Evolutionary conservation across 2,113 vertebrate species (phyloP), one percentile per base, ranked within the genome.

Genomic region (Felis chaus): DNA sequence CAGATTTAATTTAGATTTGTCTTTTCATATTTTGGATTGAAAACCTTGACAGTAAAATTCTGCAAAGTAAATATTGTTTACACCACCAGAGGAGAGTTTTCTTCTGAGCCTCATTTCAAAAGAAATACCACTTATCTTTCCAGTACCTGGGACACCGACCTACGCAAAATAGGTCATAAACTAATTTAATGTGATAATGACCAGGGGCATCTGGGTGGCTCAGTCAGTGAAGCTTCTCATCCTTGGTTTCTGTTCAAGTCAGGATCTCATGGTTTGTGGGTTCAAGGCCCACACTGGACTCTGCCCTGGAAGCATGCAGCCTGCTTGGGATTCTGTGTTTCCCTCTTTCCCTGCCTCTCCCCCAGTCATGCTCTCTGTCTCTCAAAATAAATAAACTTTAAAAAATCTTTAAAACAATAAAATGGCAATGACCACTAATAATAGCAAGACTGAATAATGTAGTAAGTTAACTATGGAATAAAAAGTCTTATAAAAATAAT

Each of bases 1-100:
- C 39, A 96, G 83, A 97, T 96, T 97, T 97, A 96, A 97, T 96
- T 96, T 97, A 95, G 63, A 97, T 94, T 33, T 0, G 19, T 78
- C 16, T 63, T 95, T 96, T 92, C 63, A 57, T 79, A 88, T 81
- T 89, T 95, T 68, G 39, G 1, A 66, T 66, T 89, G n/a, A 88
- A 96, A 96, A 76, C 9, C 7, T 94, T 81, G 4, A 55, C 3
- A 36, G 27, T 65, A 91, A 96, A 87, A 87, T 41, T 5, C 41
- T 85, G 16, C 48, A 92, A 76, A 92, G 33, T 78, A 94, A 95
- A 68, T 29, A 1, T 53, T 83, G 6, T 89, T 87, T 76, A 48
- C 1, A 23, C 5, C 21, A 87, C 23, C 39, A 88, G 48, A 81
- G 45, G 4, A 91, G 33, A 71, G 5, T n/a, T 96, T 16, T 74